Conservation (phyloP, 2,888 invertebrate genomes). For the Pseudococcus viburni region DNA sequence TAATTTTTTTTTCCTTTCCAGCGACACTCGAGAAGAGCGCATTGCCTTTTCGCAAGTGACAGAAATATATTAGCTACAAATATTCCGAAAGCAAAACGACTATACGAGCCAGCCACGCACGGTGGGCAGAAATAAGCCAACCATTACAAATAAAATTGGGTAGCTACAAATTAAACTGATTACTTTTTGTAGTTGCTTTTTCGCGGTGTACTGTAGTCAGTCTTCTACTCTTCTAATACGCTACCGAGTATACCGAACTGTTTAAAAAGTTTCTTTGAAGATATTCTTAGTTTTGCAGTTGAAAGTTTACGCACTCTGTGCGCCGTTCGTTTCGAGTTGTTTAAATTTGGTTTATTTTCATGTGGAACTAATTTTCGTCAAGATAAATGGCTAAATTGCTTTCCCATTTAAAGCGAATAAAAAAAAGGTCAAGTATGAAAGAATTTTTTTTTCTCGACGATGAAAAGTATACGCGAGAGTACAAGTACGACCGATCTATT, state of each 20-base stretch:
- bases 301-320: slow-evolving; percentile 2
- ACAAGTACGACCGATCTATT: slow-evolving; percentile 23
- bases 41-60: slow-evolving; percentile 28
- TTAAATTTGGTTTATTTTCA: slow-evolving; percentile 48
- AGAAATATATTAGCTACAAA: slow-evolving; percentile 59
- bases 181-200: slow-evolving; percentile 59
- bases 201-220: background rate
- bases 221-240: background rate
- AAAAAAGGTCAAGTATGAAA: slow-evolving; percentile 40
- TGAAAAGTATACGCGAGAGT: background rate
- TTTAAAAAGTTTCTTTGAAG: slow-evolving; percentile 54
- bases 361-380: slow-evolving; percentile 51
- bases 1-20: background rate
- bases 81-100: slow-evolving; percentile 38
- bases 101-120: background rate
- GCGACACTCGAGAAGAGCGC: background rate
- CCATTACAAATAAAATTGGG: slow-evolving; percentile 56
- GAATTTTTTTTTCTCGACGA: background rate
- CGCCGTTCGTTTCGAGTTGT: background rate
- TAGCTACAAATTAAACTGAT: slow-evolving; percentile 61
- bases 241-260: background rate
- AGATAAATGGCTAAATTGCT: slow-evolving; percentile 48
- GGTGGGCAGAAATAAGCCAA: slow-evolving; percentile 53
- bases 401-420: slow-evolving; percentile 12
- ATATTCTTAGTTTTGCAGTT: slow-evolving; percentile 8